Conservation (phyloP, 2,113 vertebrate species). For the Lagopus leucura region DNA sequence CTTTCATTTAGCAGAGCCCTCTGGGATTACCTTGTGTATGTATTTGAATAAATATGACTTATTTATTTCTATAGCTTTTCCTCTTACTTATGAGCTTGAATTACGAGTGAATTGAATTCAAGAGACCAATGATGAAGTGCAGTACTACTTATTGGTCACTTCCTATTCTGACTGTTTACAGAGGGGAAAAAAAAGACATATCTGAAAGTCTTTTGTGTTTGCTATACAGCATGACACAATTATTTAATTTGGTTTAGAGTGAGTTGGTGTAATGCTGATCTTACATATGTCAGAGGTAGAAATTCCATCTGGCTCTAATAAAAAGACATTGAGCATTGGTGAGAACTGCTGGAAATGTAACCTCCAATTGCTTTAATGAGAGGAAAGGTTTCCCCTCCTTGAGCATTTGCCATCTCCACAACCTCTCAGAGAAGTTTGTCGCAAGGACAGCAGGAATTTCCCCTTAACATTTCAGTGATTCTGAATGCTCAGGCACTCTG, state of each 20-base stretch:
- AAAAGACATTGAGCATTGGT: neutral
- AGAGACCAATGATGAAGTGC: neutral
- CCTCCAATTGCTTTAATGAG: neutral
- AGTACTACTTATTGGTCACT: neutral
- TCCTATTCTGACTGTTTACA: neutral
- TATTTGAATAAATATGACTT: no score
- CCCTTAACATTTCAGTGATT: neutral
- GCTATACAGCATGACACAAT: neutral
- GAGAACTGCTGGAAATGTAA: neutral
- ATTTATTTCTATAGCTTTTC: constrained; percentile 29
- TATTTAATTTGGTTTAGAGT: neutral
- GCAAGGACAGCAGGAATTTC: neutral
- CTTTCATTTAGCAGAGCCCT: constrained; percentile 8
- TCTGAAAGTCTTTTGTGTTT: neutral
- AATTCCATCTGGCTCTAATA: neutral
- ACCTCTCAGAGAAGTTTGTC: neutral
- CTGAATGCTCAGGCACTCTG: neutral
- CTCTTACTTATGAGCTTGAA: neutral
- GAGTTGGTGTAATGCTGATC: neutral
- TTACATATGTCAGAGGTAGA: neutral
- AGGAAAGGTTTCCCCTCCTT: neutral
- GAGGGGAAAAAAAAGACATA: neutral
- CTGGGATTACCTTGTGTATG: constrained; percentile 8
- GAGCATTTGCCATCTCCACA: neutral
- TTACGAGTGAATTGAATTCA: neutral